These are phyloP conservation scores for Acromyrmex charruanus DNA, from an alignment of 1,140 invertebrate species.

Conservation along the genomic window DNA sequence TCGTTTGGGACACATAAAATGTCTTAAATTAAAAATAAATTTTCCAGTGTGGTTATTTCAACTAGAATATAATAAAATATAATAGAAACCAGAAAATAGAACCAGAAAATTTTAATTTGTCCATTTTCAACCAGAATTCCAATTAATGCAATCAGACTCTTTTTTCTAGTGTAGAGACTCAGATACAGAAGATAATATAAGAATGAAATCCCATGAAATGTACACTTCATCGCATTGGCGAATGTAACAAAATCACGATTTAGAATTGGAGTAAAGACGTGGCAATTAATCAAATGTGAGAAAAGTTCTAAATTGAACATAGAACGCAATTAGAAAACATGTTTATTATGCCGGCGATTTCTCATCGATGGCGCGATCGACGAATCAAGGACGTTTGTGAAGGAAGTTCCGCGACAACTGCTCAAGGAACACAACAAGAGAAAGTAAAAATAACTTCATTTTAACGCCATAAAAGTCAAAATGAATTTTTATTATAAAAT, in stretches of 20 bases:
- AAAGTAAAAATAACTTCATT: no score
- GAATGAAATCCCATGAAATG: neutral
- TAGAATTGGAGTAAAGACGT: neutral
- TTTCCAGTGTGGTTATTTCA: no score
- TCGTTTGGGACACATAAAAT: no score
- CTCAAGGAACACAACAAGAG: no score
- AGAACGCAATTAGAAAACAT: neutral
- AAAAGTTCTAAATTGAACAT: neutral
- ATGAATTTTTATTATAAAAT: no score
- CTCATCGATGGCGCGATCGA: neutral
- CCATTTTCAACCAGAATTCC: no score
- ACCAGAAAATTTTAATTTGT: no score
- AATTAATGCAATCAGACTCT: no score
- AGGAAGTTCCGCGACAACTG: neutral
- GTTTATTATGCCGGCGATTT: neutral
- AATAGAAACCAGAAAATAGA: no score
- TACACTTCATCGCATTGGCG: neutral
- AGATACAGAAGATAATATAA: neutral
- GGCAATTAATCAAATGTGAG: neutral
- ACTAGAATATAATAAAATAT: no score
- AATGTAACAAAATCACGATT: neutral
- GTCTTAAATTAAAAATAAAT: no score
- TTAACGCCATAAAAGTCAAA: no score
- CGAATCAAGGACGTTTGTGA: constrained; percentile 15
- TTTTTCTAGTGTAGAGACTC: neutral